Percentiles rank a stretch among this genome's conserved stretches.
phyloP scores from a whole-genome alignment of 2,888 invertebrate species.

The Drosophila picticornis region DNA sequence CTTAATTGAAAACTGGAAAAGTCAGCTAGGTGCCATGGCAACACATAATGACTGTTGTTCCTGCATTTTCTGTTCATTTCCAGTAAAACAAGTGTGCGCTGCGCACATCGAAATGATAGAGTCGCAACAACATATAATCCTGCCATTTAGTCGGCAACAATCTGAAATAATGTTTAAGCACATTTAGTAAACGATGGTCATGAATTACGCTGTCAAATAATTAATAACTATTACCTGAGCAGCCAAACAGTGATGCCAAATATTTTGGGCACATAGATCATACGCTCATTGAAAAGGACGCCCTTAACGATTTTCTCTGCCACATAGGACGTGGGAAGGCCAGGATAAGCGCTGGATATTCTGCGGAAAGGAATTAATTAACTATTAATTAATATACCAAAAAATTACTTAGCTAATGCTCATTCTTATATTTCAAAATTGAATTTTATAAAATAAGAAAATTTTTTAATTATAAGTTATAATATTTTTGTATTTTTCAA shows the following conservation, averaged over 20 bases:
- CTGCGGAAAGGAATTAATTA: slow-evolving; percentile 39
- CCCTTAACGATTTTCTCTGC: slow-evolving; percentile 84
- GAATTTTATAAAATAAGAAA: too few species aligned
- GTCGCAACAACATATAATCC: slow-evolving; percentile 82
- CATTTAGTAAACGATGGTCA: background rate
- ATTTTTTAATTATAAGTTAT: background rate
- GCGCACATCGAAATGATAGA: slow-evolving; percentile 83
- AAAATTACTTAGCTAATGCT: background rate
- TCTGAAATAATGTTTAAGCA: slow-evolving; percentile 44
- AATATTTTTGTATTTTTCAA: background rate
- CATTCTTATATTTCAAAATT: too few species aligned
- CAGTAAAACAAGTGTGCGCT: slow-evolving; percentile 83
- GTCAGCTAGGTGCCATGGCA: slow-evolving; percentile 13
- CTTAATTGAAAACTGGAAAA: slow-evolving; percentile 30
- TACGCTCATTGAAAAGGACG: slow-evolving; percentile 82
- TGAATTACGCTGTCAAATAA: background rate
- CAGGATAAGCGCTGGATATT: slow-evolving; percentile 83
- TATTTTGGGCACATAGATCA: slow-evolving; percentile 84
- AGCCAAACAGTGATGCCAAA: slow-evolving; percentile 83
- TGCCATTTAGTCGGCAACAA: slow-evolving; percentile 84
- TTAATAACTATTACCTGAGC: slow-evolving; percentile 71
- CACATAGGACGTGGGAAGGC: slow-evolving; percentile 83
- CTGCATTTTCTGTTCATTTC: slow-evolving; percentile 64
- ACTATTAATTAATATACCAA: background rate
- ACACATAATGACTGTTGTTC: background rate